Evolutionary conservation across 2,113 vertebrate species (phyloP).

Genomic region (Acanthisitta chloris): DNA sequence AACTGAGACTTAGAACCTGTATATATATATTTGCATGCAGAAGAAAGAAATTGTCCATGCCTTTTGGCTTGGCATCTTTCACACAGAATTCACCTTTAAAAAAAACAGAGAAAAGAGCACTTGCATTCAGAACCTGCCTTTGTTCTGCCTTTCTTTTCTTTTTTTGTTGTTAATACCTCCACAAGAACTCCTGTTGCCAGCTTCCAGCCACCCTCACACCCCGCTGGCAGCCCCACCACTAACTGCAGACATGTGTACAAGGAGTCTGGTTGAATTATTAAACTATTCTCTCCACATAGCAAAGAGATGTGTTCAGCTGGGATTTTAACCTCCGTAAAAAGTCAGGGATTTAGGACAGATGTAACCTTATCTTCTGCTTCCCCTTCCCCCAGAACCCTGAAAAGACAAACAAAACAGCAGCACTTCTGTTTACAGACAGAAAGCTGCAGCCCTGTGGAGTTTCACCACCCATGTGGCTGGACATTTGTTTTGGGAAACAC

Average conservation of each 20-base stretch:
- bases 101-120: background rate
- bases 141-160: background rate
- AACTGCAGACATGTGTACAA: background rate
- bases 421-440: background rate
- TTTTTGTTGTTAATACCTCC: background rate
- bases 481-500: background rate
- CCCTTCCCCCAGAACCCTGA: background rate
- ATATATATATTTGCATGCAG: background rate
- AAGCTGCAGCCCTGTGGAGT: background rate
- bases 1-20: background rate
- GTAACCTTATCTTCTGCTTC: background rate
- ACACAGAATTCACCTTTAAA: background rate
- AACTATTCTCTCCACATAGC: background rate
- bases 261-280: background rate
- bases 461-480: background rate
- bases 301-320: background rate
- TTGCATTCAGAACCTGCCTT: background rate
- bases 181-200: background rate
- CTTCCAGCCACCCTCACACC: background rate
- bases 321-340: background rate
- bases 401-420: background rate
- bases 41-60: background rate
- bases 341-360: background rate
- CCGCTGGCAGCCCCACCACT: background rate
- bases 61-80: background rate